phyloP scores from a whole-genome alignment of 2,113 vertebrate species.

The Marcusenius ussheri region DNA sequence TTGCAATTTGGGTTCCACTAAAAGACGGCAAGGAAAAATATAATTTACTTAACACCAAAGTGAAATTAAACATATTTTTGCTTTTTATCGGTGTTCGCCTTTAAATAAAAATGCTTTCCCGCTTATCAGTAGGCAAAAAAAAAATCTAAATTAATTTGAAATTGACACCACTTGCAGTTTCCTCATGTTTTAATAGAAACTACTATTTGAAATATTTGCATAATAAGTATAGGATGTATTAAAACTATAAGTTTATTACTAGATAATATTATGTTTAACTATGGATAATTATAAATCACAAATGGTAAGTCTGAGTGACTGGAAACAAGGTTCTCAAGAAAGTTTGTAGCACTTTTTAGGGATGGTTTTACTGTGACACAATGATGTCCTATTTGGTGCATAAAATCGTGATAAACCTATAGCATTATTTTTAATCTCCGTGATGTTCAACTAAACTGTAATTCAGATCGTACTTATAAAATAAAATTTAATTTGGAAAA shows the following conservation, averaged over 20 bases:
- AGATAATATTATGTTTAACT: not conserved
- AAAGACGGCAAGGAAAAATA: not conserved
- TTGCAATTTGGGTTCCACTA: constrained; percentile 44
- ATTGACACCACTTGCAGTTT: not conserved
- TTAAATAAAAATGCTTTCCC: not conserved
- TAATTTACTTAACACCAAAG: not conserved
- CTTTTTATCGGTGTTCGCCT: not conserved
- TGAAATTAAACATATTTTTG: not conserved
- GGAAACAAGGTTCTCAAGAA: constrained; percentile 20
- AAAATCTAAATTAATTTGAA: not conserved
- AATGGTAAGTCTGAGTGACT: not conserved
- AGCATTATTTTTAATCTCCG: not conserved
- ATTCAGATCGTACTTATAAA: rapidly evolving
- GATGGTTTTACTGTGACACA: constrained; percentile 50
- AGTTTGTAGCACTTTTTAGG: constrained; percentile 41
- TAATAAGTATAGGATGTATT: not conserved
- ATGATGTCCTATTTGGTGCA: constrained; percentile 49
- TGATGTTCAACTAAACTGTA: not conserved
- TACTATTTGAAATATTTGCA: not conserved
- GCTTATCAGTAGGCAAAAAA: not conserved
- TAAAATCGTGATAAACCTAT: constrained; percentile 26
- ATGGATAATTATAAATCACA: not conserved
- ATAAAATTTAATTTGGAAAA: not conserved
- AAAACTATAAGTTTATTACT: not conserved
- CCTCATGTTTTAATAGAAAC: not conserved